Evolutionary conservation across 2,888 invertebrate species (phyloP).

Genomic region (Macrosoma leucophasiata): DNA sequence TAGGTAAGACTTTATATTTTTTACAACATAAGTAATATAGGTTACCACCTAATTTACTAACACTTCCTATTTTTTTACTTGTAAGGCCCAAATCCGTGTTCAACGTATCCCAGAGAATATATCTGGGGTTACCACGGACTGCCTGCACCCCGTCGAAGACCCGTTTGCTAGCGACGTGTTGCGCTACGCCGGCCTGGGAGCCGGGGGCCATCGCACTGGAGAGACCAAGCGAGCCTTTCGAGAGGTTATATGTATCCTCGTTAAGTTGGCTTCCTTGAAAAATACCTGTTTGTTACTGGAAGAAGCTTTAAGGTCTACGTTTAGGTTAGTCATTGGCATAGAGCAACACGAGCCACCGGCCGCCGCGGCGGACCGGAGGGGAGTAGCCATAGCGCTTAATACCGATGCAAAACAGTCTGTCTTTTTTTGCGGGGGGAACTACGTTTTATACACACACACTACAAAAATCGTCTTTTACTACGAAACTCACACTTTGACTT

Average conservation of each 20-base stretch:
- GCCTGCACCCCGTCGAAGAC: slow-evolving; percentile 54
- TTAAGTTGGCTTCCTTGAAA: slow-evolving; percentile 69
- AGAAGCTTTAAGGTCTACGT: slow-evolving; percentile 50
- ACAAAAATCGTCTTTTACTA: too few species aligned
- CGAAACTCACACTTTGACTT: too few species aligned
- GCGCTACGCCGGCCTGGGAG: slow-evolving; percentile 57
- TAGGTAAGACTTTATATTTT: too few species aligned
- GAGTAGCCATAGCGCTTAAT: too few species aligned
- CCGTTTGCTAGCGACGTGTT: slow-evolving; percentile 43
- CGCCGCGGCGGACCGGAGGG: too few species aligned
- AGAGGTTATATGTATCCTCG: slow-evolving; percentile 52
- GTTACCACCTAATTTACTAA: too few species aligned
- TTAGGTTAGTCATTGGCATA: slow-evolving; percentile 49
- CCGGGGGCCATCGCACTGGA: slow-evolving; percentile 59
- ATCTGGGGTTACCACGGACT: slow-evolving; percentile 57
- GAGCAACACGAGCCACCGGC: too few species aligned
- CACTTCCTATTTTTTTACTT: too few species aligned
- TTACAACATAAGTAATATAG: too few species aligned
- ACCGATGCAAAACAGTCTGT: too few species aligned
- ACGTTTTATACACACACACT: too few species aligned
- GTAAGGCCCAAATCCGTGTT: slow-evolving; percentile 61
- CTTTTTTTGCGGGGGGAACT: too few species aligned
- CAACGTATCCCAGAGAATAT: slow-evolving; percentile 56
- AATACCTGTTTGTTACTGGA: slow-evolving; percentile 57
- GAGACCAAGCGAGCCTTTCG: slow-evolving; percentile 62